A percentile compares a stretch with the other conserved stretches of the same genome.
phyloP scores from a whole-genome alignment of 1,140 invertebrate genomes.

The Aphis craccivora region DNA sequence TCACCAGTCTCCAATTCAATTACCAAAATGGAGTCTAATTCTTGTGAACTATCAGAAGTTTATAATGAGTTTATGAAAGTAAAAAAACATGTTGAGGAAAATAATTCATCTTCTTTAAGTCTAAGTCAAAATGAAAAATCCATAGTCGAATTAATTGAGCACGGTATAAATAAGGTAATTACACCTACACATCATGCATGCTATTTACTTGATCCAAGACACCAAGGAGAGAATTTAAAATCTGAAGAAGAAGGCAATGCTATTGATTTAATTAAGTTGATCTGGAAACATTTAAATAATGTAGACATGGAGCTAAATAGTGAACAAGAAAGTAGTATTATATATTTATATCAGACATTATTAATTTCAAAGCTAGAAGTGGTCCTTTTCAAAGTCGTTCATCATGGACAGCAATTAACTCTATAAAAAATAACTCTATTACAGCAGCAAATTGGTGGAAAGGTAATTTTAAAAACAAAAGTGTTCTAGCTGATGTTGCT shows the following conservation, averaged over 20 bases:
- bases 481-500: no score
- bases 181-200: not conserved
- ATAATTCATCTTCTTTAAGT: not conserved
- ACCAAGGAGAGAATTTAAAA: not conserved
- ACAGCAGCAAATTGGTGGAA: constrained; percentile 14
- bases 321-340: not conserved
- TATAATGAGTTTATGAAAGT: constrained; percentile 9
- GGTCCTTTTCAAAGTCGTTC: not conserved
- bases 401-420: constrained; percentile 7
- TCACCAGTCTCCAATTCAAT: not conserved
- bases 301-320: not conserved
- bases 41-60: not conserved
- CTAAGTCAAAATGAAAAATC: not conserved
- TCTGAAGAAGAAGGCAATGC: not conserved
- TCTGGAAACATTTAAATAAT: constrained; percentile 9
- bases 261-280: constrained; percentile 10
- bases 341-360: not conserved
- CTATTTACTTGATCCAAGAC: constrained; percentile 1
- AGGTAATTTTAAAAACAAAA: not conserved
- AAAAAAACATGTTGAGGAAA: not conserved
- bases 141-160: not conserved
- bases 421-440: not conserved
- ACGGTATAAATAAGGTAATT: not conserved
- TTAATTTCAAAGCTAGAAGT: not conserved
- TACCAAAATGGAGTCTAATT: not conserved